Evolutionary conservation across 2,888 invertebrate species (phyloP).

Genomic region (Cyclophora albipunctata): DNA sequence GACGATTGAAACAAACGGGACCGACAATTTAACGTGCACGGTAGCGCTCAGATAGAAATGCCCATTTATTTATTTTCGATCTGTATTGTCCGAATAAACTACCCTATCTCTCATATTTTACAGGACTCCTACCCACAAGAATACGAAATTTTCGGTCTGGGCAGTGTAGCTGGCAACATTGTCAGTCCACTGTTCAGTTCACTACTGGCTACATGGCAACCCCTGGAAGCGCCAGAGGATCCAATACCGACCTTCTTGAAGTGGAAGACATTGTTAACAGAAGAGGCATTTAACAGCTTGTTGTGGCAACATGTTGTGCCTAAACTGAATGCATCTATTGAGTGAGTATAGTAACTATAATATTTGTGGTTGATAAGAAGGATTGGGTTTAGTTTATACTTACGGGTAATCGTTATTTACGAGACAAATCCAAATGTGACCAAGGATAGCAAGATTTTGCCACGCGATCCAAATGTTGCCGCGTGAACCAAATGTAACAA

Average conservation of each 20-base stretch:
- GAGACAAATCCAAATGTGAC: too few species aligned
- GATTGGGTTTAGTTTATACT: neutral
- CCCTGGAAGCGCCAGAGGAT: conserved; percentile 79
- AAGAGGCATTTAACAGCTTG: conserved; percentile 85
- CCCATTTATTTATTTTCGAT: too few species aligned
- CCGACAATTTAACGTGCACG: too few species aligned
- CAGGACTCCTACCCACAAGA: conserved; percentile 69
- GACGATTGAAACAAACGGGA: too few species aligned
- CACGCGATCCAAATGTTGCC: too few species aligned
- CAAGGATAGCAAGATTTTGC: too few species aligned
- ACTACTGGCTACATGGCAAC: conserved; percentile 85
- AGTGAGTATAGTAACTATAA: conserved; percentile 68
- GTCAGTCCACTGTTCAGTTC: conserved; percentile 89
- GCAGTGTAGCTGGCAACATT: conserved; percentile 87
- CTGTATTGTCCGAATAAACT: too few species aligned
- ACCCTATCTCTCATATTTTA: neutral
- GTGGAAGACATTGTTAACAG: conserved; percentile 81
- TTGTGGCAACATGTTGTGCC: conserved; percentile 95
- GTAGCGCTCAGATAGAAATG: too few species aligned
- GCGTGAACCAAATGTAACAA: too few species aligned
- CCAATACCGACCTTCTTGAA: conserved; percentile 79
- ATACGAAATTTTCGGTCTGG: conserved; percentile 89
- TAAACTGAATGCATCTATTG: conserved; percentile 81
- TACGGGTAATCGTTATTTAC: too few species aligned
- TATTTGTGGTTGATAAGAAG: neutral